These are phyloP conservation scores for Zelostemma sp. DNA, from an alignment of 1,140 invertebrate genomes.

Conservation along the genomic window DNA sequence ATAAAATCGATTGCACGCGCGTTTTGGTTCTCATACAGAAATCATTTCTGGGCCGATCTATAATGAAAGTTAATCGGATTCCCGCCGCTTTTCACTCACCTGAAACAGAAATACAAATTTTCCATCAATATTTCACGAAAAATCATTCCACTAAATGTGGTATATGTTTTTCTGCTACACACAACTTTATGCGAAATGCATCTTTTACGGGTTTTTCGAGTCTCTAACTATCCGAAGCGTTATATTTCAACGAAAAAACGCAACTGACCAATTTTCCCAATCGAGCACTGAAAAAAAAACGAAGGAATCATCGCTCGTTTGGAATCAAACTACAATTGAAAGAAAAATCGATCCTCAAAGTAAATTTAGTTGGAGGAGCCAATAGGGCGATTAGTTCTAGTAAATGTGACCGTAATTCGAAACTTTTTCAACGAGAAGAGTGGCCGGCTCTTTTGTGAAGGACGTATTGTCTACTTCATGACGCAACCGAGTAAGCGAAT, in stretches of 20 bases:
- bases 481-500: conserved; percentile 51
- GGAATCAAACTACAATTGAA: conserved; percentile 12
- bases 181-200: no score
- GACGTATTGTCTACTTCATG: conserved; percentile 53
- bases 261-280: no score
- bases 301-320: conserved; percentile 8
- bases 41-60: conserved; percentile 45
- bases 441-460: conserved; percentile 48
- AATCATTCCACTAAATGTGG: neutral
- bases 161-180: no score
- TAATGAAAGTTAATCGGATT: conserved; percentile 48
- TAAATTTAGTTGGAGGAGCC: conserved; percentile 33
- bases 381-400: conserved; percentile 48
- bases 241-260: no score
- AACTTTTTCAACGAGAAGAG: conserved; percentile 43
- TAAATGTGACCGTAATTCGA: conserved; percentile 39
- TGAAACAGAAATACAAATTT: conserved; percentile 51
- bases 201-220: no score
- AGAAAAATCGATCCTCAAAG: conserved; percentile 15
- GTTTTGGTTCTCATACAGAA: conserved; percentile 37
- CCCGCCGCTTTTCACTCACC: conserved; percentile 46
- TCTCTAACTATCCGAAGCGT: no score
- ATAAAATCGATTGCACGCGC: conserved; percentile 42
- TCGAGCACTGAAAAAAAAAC: no score
- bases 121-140: conserved; percentile 34